Conservation (phyloP, 2,888 invertebrate genomes). For the Cosmia trapezina region DNA sequence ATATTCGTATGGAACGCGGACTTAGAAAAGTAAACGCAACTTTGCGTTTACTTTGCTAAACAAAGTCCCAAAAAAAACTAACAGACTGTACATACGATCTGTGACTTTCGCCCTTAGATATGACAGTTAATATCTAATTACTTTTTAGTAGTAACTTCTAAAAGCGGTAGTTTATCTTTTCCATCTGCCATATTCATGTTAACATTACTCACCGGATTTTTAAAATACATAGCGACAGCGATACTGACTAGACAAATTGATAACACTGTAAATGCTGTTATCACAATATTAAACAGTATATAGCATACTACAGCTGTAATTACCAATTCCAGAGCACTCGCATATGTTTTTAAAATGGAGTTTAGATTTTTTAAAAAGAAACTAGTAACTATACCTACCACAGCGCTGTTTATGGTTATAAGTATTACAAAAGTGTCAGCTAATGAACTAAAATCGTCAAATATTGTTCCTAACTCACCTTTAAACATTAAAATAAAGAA, state of each 20-base stretch:
- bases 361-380: conserved; percentile 98
- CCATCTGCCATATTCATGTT: conserved; percentile 53
- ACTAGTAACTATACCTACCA: conserved; percentile 97
- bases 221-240: conserved; percentile 96
- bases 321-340: conserved; percentile 97
- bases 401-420: conserved; percentile 96
- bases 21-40: conserved; percentile 1
- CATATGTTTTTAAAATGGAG: conserved; percentile 98
- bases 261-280: conserved; percentile 94
- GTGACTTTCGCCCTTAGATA: neutral
- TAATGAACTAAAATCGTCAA: conserved; percentile 90
- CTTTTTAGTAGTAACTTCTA: conserved; percentile 73
- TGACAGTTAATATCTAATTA: conserved; percentile 26
- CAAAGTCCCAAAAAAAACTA: neutral
- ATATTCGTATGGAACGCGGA: neutral
- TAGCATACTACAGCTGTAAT: conserved; percentile 97
- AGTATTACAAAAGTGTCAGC: conserved; percentile 93
- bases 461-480: conserved; percentile 92
- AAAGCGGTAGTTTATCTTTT: conserved; percentile 77
- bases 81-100: neutral
- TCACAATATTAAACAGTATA: conserved; percentile 95
- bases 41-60: no score
- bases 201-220: conserved; percentile 95
- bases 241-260: conserved; percentile 95
- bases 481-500: conserved; percentile 92